Base-by-base conservation (phyloP, 2,797 vertebrate genomes). In the Chrosomus eos region DNA sequence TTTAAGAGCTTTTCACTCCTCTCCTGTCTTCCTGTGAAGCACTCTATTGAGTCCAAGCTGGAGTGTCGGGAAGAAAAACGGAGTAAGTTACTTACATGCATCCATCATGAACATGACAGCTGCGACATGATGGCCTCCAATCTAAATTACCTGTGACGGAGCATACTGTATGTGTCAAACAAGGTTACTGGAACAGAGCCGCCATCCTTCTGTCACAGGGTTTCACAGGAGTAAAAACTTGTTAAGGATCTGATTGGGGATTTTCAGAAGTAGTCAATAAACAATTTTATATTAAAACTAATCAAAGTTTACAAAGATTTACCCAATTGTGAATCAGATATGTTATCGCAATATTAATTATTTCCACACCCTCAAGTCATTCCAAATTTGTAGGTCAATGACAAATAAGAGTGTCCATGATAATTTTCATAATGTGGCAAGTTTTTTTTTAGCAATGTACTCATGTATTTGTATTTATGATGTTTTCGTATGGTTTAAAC, bases 21-120 rank as follows among this genome's bases (percentile, higher is more conserved):
- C 74, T 64, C 8, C 38, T 78, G 16, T 45, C 58, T 31, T 43
- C 38, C n/a, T 77, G 13, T 60, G 60, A 60, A 21, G 36, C 55
- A 43, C 14, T 76, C 33, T 18, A 33, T 36, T 62, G 55, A 78
- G n/a, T 64, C 76, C 8, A 45, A 78, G 53, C 40, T n/a, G 53
- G 36, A 23, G 16, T 31, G 67, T 71, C 23, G 7, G 28, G 26
- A 10, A 31, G n/a, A 80, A 71, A 53, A 58, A 71, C 0, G 10
- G 36, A 55, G n/a, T 23, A 43, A 82, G 55, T 62, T 82, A 73
- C 53, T 33, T 73, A 62, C 8, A 48, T 5, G 43, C 70, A 82
- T 74, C 55, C 70, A 74, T 74, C 81, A 82, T 64, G 21, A 64
- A 64, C 19, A 26, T 82, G 55, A 26, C 70, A 48, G 70, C 70